These are phyloP conservation scores for Menidia menidia DNA, from an alignment of 2,797 vertebrate species.

Conservation along the genomic window DNA sequence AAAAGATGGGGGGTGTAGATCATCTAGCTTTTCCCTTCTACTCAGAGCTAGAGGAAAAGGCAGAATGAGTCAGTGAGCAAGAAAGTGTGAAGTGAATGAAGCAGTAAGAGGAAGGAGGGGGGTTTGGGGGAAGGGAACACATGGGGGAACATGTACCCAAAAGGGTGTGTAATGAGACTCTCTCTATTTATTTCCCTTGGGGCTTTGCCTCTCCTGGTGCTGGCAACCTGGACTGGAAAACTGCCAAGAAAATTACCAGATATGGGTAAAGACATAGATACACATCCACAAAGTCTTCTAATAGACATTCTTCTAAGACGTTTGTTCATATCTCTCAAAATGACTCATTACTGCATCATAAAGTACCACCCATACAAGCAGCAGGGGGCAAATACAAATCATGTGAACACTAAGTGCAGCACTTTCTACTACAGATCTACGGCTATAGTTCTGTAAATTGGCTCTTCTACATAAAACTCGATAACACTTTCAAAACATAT, in stretches of 20 bases:
- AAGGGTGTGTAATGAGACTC: slow-evolving; percentile 25
- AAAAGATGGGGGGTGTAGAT: slow-evolving; percentile 51
- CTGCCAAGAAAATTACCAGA: slow-evolving; percentile 27
- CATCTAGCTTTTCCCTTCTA: slow-evolving; percentile 40
- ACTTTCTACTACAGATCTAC: no score
- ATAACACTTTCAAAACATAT: no score
- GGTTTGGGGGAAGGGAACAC: slow-evolving; percentile 14
- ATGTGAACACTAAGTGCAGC: no score
- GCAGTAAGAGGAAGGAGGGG: slow-evolving; percentile 11
- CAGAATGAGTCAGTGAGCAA: slow-evolving; percentile 29
- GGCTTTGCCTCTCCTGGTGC: slow-evolving; percentile 33
- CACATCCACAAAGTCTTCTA: not conserved
- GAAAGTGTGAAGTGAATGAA: slow-evolving; percentile 33
- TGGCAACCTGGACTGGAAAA: slow-evolving; percentile 32
- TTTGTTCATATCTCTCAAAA: no score
- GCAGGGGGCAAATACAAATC: no score
- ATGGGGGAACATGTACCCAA: slow-evolving; percentile 9
- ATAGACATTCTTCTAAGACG: no score
- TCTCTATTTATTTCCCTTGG: slow-evolving; percentile 20
- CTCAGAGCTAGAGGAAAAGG: slow-evolving; percentile 33
- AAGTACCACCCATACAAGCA: no score
- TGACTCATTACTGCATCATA: no score
- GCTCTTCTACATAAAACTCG: no score
- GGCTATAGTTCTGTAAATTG: no score
- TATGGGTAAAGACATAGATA: slow-evolving; percentile 9